phyloP scores from a whole-genome alignment of 2,113 vertebrate genomes.

The Stercorarius parasiticus region DNA sequence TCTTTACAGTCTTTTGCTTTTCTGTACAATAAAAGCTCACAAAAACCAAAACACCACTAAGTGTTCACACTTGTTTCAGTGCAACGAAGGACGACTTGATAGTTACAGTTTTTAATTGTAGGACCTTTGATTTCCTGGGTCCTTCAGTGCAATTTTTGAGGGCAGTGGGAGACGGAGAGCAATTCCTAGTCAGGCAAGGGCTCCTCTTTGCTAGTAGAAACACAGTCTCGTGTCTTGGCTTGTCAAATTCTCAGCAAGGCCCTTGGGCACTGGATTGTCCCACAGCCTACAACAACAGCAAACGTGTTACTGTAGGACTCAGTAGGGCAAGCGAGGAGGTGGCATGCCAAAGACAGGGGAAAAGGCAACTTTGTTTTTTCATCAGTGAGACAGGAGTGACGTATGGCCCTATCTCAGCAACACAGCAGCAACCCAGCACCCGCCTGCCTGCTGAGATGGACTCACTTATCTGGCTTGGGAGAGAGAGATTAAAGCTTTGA shows the following conservation, averaged over 20 bases:
- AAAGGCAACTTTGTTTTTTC: background rate
- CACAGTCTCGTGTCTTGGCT: constrained; percentile 79
- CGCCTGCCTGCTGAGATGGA: background rate
- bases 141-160: background rate
- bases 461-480: background rate
- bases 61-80: background rate
- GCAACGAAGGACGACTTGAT: background rate
- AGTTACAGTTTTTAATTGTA: background rate
- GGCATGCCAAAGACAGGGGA: background rate
- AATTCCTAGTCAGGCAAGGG: background rate
- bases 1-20: background rate
- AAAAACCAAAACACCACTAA: background rate
- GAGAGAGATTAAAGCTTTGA: background rate
- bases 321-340: rapidly evolving
- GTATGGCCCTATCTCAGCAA: background rate
- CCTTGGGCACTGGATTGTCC: constrained; percentile 76
- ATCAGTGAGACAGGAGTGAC: background rate
- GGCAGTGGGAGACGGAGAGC: background rate
- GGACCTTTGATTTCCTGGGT: background rate
- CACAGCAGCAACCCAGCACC: background rate
- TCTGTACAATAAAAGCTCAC: background rate
- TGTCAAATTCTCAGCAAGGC: constrained; percentile 43
- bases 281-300: constrained; percentile 79
- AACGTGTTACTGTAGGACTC: rapidly evolving
- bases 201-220: constrained; percentile 66